Conservation (phyloP, 2,113 vertebrate species). For the Acrocephalus arundinaceus region DNA sequence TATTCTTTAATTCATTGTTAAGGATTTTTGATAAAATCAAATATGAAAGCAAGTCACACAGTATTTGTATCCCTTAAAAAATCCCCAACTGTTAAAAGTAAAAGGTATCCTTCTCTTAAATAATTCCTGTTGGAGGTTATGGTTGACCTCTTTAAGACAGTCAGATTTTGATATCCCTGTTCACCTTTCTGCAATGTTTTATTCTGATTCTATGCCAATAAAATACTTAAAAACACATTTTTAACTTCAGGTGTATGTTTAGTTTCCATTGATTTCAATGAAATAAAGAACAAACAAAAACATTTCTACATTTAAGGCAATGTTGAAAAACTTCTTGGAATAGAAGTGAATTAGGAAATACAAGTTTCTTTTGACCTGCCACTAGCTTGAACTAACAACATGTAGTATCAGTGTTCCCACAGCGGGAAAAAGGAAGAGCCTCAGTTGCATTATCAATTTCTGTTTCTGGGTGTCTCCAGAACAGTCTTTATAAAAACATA, state of each 20-base stretch:
- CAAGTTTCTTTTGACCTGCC: neutral
- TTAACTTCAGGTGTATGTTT: neutral
- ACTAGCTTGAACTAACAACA: neutral
- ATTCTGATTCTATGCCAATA: neutral
- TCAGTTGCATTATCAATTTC: slow-evolving; percentile 16
- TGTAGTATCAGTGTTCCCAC: neutral
- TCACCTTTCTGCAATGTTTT: neutral
- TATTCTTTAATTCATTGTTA: neutral
- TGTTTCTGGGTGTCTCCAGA: neutral
- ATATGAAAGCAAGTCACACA: neutral
- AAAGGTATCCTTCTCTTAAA: neutral
- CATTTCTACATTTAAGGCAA: neutral
- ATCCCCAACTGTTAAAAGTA: neutral
- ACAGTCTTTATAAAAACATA: neutral
- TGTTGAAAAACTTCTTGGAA: neutral
- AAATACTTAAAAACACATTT: neutral
- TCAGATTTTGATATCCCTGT: neutral
- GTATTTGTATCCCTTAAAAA: neutral
- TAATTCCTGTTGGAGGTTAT: neutral
- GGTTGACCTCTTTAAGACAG: neutral
- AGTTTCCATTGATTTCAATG: neutral
- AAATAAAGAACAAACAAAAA: neutral
- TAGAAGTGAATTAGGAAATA: neutral
- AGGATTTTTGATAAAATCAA: neutral
- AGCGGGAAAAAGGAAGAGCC: neutral